Evolutionary conservation across 2,797 vertebrate genomes (phyloP), one percentile per base, ranked within the genome.

Genomic region (Danionella dracula): DNA sequence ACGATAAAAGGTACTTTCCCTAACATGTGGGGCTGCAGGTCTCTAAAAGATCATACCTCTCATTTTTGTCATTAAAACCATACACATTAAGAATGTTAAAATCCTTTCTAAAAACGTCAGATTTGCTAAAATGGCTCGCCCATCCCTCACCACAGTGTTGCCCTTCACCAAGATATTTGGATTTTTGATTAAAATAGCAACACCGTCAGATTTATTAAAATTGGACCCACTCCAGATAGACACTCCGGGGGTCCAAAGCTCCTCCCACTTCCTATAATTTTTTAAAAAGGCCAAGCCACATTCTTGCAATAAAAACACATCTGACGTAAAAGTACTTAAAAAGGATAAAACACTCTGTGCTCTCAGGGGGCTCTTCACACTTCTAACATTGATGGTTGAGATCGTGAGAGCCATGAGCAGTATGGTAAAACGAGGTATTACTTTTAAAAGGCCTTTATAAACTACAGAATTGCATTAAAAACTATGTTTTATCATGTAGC

Each of bases 1-100:
- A 72, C 5, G 0, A 27, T 27, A 3, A 27, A 6, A 6, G 23
- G 32, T 10, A 11, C 32, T 11, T 11, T 35, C 8, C 32, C 53
- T 63, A 62, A 49, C 65, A 77, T 71, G 56, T 75, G 68, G 48
- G 46, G 41, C 60, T 76, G 67, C 67, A 79, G 4, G 2, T 79
- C 55, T 66, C 46, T 61, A 77, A 73, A 57, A 77, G 42, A 6
- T 68, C 27, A 20, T 66, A 63, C n/a, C 70, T 37, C 1, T 73
- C 35, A 1, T 77, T 51, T 16, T 67, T 69, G 0, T 64, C 35
- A 0, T 7, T 67, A 63, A 66, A 70, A 41, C 72, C 68, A 55
- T 68, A 59, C 1, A 66, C 9, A 7, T 70, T 74, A 4, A 70
- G 8, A 11, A 74, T 0, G 1, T 42, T 71, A 67, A 75, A 64